Evolutionary conservation across 2,797 vertebrate species (phyloP), one percentile per base, ranked within the genome.

Genomic region (Aselliscus stoliczkanus): DNA sequence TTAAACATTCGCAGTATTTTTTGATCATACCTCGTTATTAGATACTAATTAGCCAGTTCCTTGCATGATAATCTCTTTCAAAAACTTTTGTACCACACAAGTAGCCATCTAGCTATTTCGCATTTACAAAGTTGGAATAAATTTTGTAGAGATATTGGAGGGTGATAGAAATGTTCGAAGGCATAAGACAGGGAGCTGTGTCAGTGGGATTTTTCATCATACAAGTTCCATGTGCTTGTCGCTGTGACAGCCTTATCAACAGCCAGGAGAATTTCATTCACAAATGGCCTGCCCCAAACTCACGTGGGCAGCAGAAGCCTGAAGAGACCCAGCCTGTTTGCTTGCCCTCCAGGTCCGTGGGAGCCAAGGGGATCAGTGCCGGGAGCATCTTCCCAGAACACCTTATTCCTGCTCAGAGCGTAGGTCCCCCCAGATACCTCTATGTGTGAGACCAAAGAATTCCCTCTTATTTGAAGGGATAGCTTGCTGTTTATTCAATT

Each of bases 171-270:
- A 21, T 29, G 18, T 7, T 0, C 0, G 9, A 4, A 77, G 37
- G 31, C 62, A 21, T 21, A 31, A 25, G 21, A 21, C 8, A 23
- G 29, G 44, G n/a, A 52, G 8, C n/a, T 2, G 4, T 20, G 14
- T 67, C 27, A 21, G 4, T 3, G 2, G 14, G 58, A 10, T 10
- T 31, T 4, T 15, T 54, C 31, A 11, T 27, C 47, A 52, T 39
- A 12, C 7, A 10, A 1, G 4, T n/a, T 15, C 31, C 15, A 0
- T 42, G 12, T 58, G 39, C 31, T 62, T 1, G 0, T 17, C 0
- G 0, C 20, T 37, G 10, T 56, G 5, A 5, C 39, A 20, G 13
- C 37, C 25, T 23, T 20, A 7, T 75, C 34, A 4, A 34, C 8
- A n/a, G 67, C 56, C 42, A 8, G 13, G 69, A 54, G 31, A 39